A percentile compares a stretch with the other conserved stretches of the same genome.
These are phyloP conservation scores for Eriosoma lanigerum DNA, from an alignment of 1,140 invertebrate genomes.

Conservation along the genomic window DNA sequence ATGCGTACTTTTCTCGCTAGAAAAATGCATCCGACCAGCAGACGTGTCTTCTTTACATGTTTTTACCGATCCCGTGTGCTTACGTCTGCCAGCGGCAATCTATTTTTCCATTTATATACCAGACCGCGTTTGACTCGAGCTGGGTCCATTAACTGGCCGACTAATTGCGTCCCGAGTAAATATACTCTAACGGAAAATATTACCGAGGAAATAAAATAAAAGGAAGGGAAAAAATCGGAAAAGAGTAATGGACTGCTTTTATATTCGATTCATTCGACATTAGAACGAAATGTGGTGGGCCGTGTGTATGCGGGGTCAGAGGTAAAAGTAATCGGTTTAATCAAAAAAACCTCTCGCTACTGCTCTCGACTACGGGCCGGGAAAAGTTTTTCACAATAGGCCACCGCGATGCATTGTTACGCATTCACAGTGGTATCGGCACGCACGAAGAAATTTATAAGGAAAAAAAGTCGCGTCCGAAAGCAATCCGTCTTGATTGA, in stretches of 20 bases:
- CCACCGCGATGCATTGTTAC: background rate
- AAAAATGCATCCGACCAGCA: background rate
- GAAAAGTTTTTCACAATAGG: slow-evolving; percentile 32
- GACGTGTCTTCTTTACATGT: no score
- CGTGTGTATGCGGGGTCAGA: slow-evolving; percentile 6
- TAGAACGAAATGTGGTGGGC: background rate
- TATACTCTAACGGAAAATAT: slow-evolving; percentile 17
- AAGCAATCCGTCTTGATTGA: slow-evolving; percentile 21
- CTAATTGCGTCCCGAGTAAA: slow-evolving; percentile 47
- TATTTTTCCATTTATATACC: slow-evolving; percentile 46
- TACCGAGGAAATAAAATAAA: background rate
- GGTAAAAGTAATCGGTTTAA: slow-evolving; percentile 51
- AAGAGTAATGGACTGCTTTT: slow-evolving; percentile 45
- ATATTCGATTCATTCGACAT: slow-evolving; percentile 26
- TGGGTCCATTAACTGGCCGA: slow-evolving; percentile 39
- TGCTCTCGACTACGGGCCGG: background rate
- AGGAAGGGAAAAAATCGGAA: slow-evolving; percentile 12
- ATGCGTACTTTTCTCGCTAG: no score
- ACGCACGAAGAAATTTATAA: background rate
- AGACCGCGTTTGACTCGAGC: background rate
- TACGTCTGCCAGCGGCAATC: slow-evolving; percentile 29
- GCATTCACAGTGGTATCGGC: background rate
- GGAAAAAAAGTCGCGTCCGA: slow-evolving; percentile 14
- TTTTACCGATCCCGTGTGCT: background rate
- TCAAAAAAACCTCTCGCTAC: slow-evolving; percentile 22